These are phyloP conservation scores for Drosophila limbata DNA, from an alignment of 2,888 invertebrate species.

Conservation along the genomic window DNA sequence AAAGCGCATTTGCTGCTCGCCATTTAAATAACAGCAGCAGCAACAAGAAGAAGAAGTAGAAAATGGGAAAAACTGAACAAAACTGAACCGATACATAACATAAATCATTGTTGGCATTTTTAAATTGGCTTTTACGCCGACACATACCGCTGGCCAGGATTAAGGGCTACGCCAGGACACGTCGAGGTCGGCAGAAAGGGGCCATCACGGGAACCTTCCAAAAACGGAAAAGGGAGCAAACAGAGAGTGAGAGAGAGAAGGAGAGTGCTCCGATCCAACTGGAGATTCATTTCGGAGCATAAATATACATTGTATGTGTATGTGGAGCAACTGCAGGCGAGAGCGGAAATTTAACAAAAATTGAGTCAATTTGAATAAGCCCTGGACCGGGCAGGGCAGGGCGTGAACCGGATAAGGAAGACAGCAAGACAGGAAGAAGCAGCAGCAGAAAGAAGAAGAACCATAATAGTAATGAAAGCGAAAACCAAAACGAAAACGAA, in stretches of 20 bases:
- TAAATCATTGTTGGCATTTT: constrained; percentile 84
- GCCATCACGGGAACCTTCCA: constrained; percentile 42
- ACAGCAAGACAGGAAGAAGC: constrained; percentile 1
- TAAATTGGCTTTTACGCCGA: constrained; percentile 82
- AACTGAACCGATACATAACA: constrained; percentile 44
- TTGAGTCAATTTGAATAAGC: constrained; percentile 80
- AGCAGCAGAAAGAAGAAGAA: constrained; percentile 13
- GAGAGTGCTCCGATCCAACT: constrained; percentile 2
- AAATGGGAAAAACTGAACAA: constrained; percentile 4
- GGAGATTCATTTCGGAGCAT: constrained; percentile 51
- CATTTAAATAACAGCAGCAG: constrained; percentile 56
- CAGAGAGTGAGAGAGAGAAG: constrained; percentile 3
- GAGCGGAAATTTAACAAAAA: constrained; percentile 80
- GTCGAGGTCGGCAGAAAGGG: constrained; percentile 23
- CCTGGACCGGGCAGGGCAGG: constrained; percentile 17
- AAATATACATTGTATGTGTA: constrained; percentile 49
- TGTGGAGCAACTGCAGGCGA: constrained; percentile 40
- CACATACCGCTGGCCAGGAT: constrained; percentile 71
- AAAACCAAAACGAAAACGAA: constrained; percentile 30
- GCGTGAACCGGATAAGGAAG: constrained; percentile 43
- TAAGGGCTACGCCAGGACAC: constrained; percentile 49
- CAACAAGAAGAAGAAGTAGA: background rate
- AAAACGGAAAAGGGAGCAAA: constrained; percentile 32
- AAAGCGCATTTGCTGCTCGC: constrained; percentile 55
- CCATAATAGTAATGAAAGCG: constrained; percentile 42